A percentile compares a stretch with the other conserved stretches of the same genome.
phyloP scores from a whole-genome alignment of 2,888 invertebrate species.

The Noctuana brunneofusca region DNA sequence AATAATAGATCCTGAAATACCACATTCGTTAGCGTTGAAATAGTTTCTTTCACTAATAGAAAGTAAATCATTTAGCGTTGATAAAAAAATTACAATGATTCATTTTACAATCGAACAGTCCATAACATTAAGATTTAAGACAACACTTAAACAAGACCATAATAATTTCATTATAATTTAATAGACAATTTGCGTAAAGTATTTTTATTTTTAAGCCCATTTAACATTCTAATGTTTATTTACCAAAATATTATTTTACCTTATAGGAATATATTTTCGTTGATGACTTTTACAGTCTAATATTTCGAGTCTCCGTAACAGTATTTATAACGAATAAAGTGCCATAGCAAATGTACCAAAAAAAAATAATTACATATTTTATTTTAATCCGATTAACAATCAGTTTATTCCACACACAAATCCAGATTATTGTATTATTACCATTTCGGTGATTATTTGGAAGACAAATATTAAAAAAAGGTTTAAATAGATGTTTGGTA shows the following conservation, averaged over 20 bases:
- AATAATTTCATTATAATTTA: slow-evolving; percentile 37
- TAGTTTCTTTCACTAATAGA: slow-evolving; percentile 3
- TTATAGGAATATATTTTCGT: slow-evolving; percentile 55
- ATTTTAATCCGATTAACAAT: slow-evolving; percentile 11
- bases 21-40: neutral
- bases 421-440: slow-evolving; percentile 21
- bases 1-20: slow-evolving; percentile 15
- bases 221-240: slow-evolving; percentile 58
- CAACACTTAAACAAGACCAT: slow-evolving; percentile 38
- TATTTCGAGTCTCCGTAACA: slow-evolving; percentile 21
- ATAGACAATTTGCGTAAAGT: slow-evolving; percentile 45
- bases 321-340: slow-evolving; percentile 4
- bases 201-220: slow-evolving; percentile 55
- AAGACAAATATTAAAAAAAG: slow-evolving; percentile 25
- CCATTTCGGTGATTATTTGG: slow-evolving; percentile 25
- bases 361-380: slow-evolving; percentile 1
- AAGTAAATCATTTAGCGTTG: neutral
- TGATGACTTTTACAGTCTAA: slow-evolving; percentile 41
- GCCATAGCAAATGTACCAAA: slow-evolving; percentile 6
- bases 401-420: slow-evolving; percentile 1
- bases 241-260: slow-evolving; percentile 65
- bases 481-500: neutral
- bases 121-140: slow-evolving; percentile 57
- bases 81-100: neutral
- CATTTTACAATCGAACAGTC: slow-evolving; percentile 41